A percentile compares a stretch with the other conserved stretches of the same genome.
Conservation (phyloP, 2,113 vertebrate genomes). For the Clupea harengus region DNA sequence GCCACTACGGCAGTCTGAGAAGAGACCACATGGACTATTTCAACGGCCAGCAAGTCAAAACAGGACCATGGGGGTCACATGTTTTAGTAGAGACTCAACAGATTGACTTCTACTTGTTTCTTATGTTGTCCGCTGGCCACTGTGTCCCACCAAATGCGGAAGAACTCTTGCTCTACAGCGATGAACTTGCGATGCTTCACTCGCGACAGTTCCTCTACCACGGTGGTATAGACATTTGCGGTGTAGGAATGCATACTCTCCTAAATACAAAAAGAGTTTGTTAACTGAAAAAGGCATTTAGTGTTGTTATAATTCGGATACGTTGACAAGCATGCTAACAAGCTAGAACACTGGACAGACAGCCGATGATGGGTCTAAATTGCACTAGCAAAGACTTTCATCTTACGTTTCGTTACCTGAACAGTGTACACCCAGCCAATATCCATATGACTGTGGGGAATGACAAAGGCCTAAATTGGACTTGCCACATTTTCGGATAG, state of each 20-base stretch:
- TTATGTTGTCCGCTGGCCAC: conserved; percentile 75
- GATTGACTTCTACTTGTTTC: conserved; percentile 69
- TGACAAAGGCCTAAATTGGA: conserved; percentile 74
- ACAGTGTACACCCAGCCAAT: conserved; percentile 90
- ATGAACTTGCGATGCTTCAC: conserved; percentile 78
- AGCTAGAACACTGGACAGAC: background rate
- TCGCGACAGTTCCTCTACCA: conserved; percentile 77
- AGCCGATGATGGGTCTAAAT: background rate
- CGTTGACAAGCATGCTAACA: background rate
- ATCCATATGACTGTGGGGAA: conserved; percentile 93
- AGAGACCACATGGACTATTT: too few species aligned
- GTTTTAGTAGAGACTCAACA: background rate
- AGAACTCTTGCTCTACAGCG: conserved; percentile 88
- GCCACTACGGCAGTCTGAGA: too few species aligned
- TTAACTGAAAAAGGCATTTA: background rate
- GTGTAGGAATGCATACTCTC: conserved; percentile 89
- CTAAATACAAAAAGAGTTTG: conserved; percentile 55
- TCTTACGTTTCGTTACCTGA: conserved; percentile 76
- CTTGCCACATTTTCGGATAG: background rate
- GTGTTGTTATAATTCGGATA: background rate
- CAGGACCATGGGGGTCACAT: too few species aligned
- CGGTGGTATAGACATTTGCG: conserved; percentile 80
- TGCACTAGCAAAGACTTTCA: background rate
- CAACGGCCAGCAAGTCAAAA: background rate
- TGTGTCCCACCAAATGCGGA: conserved; percentile 84